phyloP scores from a whole-genome alignment of 92 coral and sea anemone species.

The Epizoanthus stellaris region DNA sequence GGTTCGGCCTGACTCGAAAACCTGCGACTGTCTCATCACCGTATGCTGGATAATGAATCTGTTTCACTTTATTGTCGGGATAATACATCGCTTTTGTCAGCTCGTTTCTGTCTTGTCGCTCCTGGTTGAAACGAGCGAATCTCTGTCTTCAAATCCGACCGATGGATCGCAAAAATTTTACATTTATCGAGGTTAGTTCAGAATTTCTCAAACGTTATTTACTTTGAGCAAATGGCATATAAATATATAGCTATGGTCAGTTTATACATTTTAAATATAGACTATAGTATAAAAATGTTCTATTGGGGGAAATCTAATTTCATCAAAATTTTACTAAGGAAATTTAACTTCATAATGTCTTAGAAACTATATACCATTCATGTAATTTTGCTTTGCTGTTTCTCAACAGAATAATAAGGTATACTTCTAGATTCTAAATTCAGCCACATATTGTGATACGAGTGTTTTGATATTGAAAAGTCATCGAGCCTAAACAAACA shows the following conservation, averaged over 20 bases:
- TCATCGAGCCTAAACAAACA: background rate
- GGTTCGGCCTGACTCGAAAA: background rate
- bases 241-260: no score
- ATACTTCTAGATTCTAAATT: background rate
- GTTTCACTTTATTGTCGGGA: background rate
- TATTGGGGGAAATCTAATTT: background rate
- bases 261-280: no score
- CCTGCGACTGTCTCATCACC: background rate
- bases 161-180: background rate
- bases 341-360: background rate
- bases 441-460: background rate
- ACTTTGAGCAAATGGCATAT: slow-evolving; percentile 23
- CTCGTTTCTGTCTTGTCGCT: background rate
- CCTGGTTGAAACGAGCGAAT: background rate
- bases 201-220: slow-evolving; percentile 27
- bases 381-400: slow-evolving; percentile 5
- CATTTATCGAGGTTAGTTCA: slow-evolving; percentile 28
- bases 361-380: background rate
- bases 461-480: slow-evolving; percentile 6
- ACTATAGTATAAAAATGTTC: no score
- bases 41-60: slow-evolving; percentile 5
- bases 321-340: background rate
- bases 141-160: background rate
- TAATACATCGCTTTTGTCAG: background rate
- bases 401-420: background rate